A percentile compares a stretch with the other conserved stretches of the same genome.
Conservation (phyloP, 1,140 invertebrate species). For the Hormaphis cornu region DNA sequence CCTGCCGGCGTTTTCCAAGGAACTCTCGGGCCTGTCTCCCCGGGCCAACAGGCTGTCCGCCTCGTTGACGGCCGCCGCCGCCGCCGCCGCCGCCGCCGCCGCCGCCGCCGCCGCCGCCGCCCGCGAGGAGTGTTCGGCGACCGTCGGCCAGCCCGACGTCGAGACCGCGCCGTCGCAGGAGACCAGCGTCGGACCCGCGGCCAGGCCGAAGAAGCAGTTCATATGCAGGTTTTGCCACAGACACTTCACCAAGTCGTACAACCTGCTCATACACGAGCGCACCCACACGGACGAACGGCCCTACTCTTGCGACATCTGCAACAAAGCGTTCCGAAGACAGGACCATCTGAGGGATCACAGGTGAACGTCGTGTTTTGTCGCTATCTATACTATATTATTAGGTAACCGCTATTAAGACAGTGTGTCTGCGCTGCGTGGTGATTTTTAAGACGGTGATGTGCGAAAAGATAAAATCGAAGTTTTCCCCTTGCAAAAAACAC, state of each 20-base stretch:
- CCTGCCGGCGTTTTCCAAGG: slow-evolving; percentile 7
- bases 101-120: slow-evolving; percentile 37
- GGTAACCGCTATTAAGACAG: too few species aligned
- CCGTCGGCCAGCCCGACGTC: slow-evolving; percentile 41
- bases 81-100: slow-evolving; percentile 36
- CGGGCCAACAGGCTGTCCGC: background rate
- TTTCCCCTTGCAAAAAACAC: too few species aligned
- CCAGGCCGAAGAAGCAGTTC: slow-evolving; percentile 60
- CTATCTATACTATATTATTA: background rate
- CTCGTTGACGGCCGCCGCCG: background rate
- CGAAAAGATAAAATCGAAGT: too few species aligned
- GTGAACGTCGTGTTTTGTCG: slow-evolving; percentile 38
- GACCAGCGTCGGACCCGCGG: slow-evolving; percentile 42
- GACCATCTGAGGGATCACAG: slow-evolving; percentile 48
- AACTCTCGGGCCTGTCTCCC: slow-evolving; percentile 7
- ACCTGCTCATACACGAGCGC: slow-evolving; percentile 91
- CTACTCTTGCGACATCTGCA: slow-evolving; percentile 94
- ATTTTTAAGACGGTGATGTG: too few species aligned
- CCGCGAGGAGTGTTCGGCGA: too few species aligned
- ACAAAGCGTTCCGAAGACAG: slow-evolving; percentile 56
- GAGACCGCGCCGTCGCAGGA: slow-evolving; percentile 40
- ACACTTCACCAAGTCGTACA: slow-evolving; percentile 96
- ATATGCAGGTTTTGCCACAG: slow-evolving; percentile 91
- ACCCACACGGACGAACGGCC: slow-evolving; percentile 96
- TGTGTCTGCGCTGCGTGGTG: too few species aligned